phyloP scores from a whole-genome alignment of 2,888 invertebrate genomes.

The Apotomis turbidana region DNA sequence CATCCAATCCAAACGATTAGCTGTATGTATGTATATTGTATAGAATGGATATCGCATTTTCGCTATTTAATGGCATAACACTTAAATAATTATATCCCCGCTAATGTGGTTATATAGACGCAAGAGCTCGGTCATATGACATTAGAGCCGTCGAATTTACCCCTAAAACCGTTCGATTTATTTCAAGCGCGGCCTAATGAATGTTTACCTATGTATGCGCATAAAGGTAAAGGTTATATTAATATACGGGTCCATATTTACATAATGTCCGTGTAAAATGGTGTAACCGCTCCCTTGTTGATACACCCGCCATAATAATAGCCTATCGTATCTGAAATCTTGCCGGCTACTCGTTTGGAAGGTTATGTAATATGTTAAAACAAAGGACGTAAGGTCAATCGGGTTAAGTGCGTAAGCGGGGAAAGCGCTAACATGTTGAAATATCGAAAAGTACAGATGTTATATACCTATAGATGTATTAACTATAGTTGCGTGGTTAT shows the following conservation, averaged over 20 bases:
- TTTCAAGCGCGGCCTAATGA: not conserved
- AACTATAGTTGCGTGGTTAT: too few relatives aligned
- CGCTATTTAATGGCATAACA: too few relatives aligned
- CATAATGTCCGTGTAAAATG: constrained; percentile 22
- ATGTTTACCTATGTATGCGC: constrained; percentile 2
- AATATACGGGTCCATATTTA: constrained; percentile 8
- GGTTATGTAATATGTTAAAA: not conserved
- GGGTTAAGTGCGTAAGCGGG: too few relatives aligned
- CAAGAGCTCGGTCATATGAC: too few relatives aligned
- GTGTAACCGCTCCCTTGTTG: not conserved
- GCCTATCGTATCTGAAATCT: not conserved
- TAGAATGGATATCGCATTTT: too few relatives aligned
- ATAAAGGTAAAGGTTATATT: constrained; percentile 36
- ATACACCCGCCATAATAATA: not conserved
- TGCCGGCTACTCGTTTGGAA: not conserved
- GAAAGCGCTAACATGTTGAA: too few relatives aligned
- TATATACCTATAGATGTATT: too few relatives aligned
- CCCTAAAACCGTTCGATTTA: not conserved
- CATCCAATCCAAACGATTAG: too few relatives aligned
- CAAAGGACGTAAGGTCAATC: not conserved
- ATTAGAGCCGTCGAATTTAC: not conserved
- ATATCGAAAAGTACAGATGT: too few relatives aligned
- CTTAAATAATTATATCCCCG: too few relatives aligned
- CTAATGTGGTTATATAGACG: too few relatives aligned
- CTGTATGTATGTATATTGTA: too few relatives aligned